These are phyloP conservation scores for Lordiphosa collinella DNA, from an alignment of 1,140 invertebrate species.

Conservation along the genomic window DNA sequence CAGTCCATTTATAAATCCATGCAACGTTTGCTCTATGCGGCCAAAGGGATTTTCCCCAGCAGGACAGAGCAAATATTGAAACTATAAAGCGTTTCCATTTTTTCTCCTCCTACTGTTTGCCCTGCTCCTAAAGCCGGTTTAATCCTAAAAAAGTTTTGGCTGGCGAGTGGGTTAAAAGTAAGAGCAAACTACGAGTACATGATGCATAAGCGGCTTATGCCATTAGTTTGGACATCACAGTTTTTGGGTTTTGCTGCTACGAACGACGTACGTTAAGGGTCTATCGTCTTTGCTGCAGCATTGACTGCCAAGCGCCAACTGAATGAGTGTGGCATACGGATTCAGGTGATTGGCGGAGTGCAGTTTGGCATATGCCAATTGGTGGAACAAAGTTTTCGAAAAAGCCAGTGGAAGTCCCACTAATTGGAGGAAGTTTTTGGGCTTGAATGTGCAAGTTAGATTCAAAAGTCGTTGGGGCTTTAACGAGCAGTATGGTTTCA, in stretches of 20 bases:
- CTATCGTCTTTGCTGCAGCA: slow-evolving; percentile 7
- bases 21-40: slow-evolving; percentile 41
- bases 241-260: background rate
- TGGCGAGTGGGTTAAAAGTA: slow-evolving; percentile 56
- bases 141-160: slow-evolving; percentile 58
- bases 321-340: slow-evolving; percentile 7
- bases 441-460: too few relatives aligned
- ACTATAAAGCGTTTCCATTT: slow-evolving; percentile 43
- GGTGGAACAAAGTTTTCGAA: slow-evolving; percentile 24
- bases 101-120: background rate
- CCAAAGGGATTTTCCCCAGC: slow-evolving; percentile 37
- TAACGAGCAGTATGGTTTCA: too few relatives aligned
- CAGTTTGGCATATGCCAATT: slow-evolving; percentile 28
- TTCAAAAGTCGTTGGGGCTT: too few relatives aligned
- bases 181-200: slow-evolving; percentile 55
- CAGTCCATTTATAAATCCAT: slow-evolving; percentile 53
- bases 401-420: slow-evolving; percentile 16
- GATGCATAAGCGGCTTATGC: slow-evolving; percentile 58
- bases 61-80: slow-evolving; percentile 58
- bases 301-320: background rate
- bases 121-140: slow-evolving; percentile 35
- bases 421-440: slow-evolving; percentile 32
- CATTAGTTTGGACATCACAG: slow-evolving; percentile 49
- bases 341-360: slow-evolving; percentile 1
- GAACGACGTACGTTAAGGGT: background rate